Evolutionary conservation across 92 coral and sea anemone species (phyloP), one percentile per base, ranked within the genome.

Genomic region (Virgularia gustaviana): DNA sequence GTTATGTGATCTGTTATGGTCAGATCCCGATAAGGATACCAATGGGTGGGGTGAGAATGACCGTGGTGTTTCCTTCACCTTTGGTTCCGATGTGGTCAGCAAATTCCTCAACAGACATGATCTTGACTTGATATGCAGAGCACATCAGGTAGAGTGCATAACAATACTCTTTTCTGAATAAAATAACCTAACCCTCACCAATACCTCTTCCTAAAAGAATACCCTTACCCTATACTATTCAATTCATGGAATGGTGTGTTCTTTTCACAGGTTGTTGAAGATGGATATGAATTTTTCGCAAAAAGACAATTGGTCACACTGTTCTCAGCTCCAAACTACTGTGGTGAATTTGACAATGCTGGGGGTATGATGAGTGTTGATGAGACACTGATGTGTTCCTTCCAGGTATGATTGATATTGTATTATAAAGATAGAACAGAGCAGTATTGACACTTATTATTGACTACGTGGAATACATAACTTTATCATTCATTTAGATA

Each of bases 311-410:
- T 92, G 20, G 96, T 92, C 35, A 92, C 98, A 13, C 70, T 92
- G 77, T 92, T 92, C 77, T 92, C 98, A 19, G 98, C 98, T 38
- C 98, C 98, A 43, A 92, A 92, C 72, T 92, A 92, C 82, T 89
- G 95, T 80, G 96, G 95, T 51, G 96, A 89, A 65, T 92, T 92
- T 80, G 98, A 92, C 81, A 92, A 92, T 79, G 96, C 98, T 20
- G 98, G 98, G 51, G 98, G 98, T 39, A 92, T 92, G 96, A 92
- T 92, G 98, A 92, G 98, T 53, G 96, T 92, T 27, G 98, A 92
- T 63, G 98, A 92, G 53, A 92, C 96, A 27, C 79, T 92, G 4
- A 92, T 92, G 98, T 92, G 98, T 57, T 92, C 98, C 13, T 92
- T 92, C 75, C 98, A 92, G 98, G 98, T 91, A 70, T 18, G 71